These are phyloP conservation scores for Echinarachnius parma DNA, from an alignment of 53 echinoderm and acorn worm species.

Conservation along the genomic window DNA sequence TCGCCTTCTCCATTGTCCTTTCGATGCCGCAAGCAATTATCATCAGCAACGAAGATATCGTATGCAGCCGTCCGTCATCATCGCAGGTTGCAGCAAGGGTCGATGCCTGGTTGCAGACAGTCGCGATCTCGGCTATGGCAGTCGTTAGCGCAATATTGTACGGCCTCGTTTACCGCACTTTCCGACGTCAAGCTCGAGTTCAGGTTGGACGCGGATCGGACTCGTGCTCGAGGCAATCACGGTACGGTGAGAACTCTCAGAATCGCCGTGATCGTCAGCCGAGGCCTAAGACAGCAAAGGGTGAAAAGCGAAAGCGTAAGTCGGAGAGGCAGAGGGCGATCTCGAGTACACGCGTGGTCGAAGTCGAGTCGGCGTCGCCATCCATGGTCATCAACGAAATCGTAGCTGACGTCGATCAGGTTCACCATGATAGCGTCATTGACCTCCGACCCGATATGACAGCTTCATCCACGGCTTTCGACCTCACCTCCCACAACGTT, in stretches of 20 bases:
- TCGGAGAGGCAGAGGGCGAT: too few relatives aligned
- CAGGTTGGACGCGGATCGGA: background rate
- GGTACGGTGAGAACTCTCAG: background rate
- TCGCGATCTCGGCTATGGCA: background rate
- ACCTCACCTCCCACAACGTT: too few relatives aligned
- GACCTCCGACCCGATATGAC: background rate
- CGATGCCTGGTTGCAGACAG: conserved; percentile 10
- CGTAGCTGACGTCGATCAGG: background rate
- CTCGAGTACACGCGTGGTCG: too few relatives aligned
- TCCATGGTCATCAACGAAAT: background rate
- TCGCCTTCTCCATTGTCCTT: background rate
- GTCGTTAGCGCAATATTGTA: conserved; percentile 4
- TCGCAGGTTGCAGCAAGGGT: background rate
- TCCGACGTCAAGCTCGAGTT: background rate
- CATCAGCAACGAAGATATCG: background rate
- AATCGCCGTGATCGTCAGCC: too few relatives aligned
- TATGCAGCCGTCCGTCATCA: background rate
- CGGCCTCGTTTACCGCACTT: background rate
- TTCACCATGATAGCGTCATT: background rate
- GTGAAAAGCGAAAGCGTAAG: too few relatives aligned
- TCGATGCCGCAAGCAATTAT: background rate
- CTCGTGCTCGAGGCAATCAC: background rate
- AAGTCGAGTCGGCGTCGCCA: background rate
- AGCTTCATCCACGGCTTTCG: too few relatives aligned
- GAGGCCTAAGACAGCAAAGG: too few relatives aligned